phyloP scores from a whole-genome alignment of 2,113 vertebrate genomes.

The Brachypteracias leptosomus region DNA sequence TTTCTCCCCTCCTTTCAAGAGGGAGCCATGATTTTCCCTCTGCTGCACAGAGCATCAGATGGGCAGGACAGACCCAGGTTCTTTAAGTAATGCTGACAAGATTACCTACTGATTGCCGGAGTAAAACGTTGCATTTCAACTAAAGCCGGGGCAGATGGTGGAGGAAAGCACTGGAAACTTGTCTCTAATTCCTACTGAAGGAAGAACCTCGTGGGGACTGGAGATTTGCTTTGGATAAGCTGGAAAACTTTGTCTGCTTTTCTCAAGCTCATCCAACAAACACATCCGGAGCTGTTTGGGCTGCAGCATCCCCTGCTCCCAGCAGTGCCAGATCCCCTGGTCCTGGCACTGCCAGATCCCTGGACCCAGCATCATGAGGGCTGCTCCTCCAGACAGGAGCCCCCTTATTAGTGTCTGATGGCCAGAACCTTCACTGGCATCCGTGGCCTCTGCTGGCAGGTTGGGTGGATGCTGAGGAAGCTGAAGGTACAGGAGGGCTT shows the following conservation, averaged over 20 bases:
- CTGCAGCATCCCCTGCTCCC: neutral
- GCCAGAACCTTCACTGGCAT: neutral
- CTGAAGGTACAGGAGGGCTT: neutral
- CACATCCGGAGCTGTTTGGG: accelerated
- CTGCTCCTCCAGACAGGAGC: neutral
- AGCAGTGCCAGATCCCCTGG: neutral
- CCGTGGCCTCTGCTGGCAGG: neutral
- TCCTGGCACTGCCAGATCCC: neutral
- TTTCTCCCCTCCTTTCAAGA: conserved; percentile 52
- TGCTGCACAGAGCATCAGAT: conserved; percentile 29
- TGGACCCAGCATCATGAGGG: neutral
- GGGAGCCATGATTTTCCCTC: conserved; percentile 34
- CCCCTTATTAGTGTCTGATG: too few relatives aligned
- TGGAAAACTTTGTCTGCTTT: neutral
- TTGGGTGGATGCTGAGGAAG: neutral
- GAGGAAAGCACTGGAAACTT: neutral
- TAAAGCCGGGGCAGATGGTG: conserved; percentile 27
- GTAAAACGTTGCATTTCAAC: conserved; percentile 9
- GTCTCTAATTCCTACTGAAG: conserved; percentile 1
- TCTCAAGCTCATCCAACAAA: neutral
- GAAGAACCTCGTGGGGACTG: neutral
- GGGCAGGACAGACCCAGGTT: conserved; percentile 28
- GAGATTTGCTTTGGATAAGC: neutral
- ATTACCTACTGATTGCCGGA: neutral
- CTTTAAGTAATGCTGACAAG: neutral